These are phyloP conservation scores for Sebastes melanostomus DNA, from an alignment of 2,797 vertebrate species.

Conservation along the genomic window DNA sequence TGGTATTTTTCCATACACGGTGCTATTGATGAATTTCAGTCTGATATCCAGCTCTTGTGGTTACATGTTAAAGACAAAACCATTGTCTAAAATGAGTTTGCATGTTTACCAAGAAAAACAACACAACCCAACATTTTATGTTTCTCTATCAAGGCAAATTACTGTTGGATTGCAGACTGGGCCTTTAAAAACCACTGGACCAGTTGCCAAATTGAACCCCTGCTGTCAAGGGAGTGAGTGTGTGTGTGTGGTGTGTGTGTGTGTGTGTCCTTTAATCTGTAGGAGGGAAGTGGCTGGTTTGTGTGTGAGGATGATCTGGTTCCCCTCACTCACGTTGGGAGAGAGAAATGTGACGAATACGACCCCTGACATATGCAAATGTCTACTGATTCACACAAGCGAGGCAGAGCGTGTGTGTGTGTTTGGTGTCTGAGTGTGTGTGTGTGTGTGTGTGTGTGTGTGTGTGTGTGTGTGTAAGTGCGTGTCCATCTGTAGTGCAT, in stretches of 20 bases:
- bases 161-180: constrained; percentile 5
- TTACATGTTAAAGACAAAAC: not conserved
- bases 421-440: not conserved
- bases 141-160: not conserved
- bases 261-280: constrained; percentile 16
- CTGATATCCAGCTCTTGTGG: not conserved
- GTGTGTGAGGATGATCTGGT: constrained; percentile 60
- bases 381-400: constrained; percentile 64
- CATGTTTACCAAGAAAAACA: not conserved
- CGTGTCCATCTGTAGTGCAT: not conserved
- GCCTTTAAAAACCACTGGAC: constrained; percentile 51
- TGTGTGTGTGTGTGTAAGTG: not conserved
- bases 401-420: not conserved
- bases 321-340: constrained; percentile 55
- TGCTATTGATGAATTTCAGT: not conserved
- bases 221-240: constrained; percentile 35
- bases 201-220: constrained; percentile 40
- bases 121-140: not conserved
- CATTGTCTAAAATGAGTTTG: not conserved
- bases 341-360: constrained; percentile 64
- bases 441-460: not conserved
- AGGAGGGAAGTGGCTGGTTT: constrained; percentile 30
- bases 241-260: not conserved
- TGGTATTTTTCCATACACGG: not conserved
- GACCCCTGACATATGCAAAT: constrained; percentile 77